phyloP scores from a whole-genome alignment of 2,113 vertebrate genomes.

The Circaetus cinerascens region DNA sequence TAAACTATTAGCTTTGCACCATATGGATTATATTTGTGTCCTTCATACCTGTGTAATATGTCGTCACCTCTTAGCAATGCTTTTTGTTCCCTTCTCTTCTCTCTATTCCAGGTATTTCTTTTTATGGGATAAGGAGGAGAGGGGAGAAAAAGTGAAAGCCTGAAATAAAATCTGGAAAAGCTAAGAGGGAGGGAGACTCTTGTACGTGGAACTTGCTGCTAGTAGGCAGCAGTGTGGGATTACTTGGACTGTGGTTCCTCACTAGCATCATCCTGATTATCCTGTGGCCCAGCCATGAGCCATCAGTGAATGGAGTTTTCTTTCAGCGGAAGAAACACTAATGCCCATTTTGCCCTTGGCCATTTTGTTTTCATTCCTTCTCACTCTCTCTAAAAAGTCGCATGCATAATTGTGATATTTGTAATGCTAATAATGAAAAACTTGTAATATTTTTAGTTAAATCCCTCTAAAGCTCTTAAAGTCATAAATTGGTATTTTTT shows the following conservation, averaged over 20 bases:
- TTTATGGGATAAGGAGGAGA: neutral
- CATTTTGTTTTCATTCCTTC: neutral
- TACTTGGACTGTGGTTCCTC: neutral
- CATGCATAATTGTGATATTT: neutral
- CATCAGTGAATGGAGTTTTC: neutral
- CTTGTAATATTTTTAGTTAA: constrained; percentile 70
- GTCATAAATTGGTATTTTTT: constrained; percentile 55
- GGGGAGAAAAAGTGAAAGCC: neutral
- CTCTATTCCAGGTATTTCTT: neutral
- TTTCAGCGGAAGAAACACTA: rapidly evolving
- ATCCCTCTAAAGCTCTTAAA: constrained; percentile 60
- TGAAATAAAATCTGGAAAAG: neutral
- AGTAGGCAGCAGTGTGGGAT: neutral
- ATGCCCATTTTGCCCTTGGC: neutral
- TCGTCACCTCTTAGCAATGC: neutral
- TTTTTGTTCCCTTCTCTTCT: neutral
- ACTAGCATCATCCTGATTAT: neutral
- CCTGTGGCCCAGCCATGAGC: neutral
- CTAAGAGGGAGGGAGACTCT: neutral
- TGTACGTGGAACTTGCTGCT: neutral
- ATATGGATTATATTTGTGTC: neutral
- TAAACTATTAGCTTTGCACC: neutral
- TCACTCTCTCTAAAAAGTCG: neutral
- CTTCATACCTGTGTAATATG: rapidly evolving
- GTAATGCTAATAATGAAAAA: constrained; percentile 47